Evolutionary conservation across 2,888 invertebrate species (phyloP).

Genomic region (Meloe dianella): DNA sequence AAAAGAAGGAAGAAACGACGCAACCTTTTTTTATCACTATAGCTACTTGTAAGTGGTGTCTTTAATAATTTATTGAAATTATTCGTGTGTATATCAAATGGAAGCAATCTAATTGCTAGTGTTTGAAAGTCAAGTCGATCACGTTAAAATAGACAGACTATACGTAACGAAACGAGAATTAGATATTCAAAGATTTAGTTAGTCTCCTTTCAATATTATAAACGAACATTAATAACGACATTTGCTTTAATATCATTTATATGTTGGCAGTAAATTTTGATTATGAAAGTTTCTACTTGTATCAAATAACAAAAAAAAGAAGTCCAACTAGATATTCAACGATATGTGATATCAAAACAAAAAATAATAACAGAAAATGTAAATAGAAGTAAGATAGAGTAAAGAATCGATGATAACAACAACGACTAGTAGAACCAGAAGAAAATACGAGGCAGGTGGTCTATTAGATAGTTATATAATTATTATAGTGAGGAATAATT

Average conservation of each 20-base stretch:
- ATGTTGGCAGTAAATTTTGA: constrained; percentile 5
- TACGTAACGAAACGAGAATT: no score
- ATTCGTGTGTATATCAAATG: no score
- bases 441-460: constrained; percentile 6
- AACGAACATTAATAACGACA: neutral
- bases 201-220: neutral
- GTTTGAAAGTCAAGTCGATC: no score
- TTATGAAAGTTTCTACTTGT: neutral
- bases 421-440: neutral
- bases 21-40: no score
- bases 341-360: neutral
- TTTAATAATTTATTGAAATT: no score
- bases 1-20: no score
- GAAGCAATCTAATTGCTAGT: no score
- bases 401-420: neutral
- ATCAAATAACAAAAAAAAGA: neutral
- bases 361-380: neutral
- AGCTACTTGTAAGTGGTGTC: no score
- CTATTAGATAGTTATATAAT: neutral
- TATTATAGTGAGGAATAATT: neutral
- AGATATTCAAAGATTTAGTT: no score
- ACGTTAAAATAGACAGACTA: no score
- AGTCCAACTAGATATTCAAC: neutral
- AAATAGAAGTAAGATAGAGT: neutral
- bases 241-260: constrained; percentile 8